Evolutionary conservation across 2,888 invertebrate species (phyloP).

Genomic region (Pollenia amentaria): DNA sequence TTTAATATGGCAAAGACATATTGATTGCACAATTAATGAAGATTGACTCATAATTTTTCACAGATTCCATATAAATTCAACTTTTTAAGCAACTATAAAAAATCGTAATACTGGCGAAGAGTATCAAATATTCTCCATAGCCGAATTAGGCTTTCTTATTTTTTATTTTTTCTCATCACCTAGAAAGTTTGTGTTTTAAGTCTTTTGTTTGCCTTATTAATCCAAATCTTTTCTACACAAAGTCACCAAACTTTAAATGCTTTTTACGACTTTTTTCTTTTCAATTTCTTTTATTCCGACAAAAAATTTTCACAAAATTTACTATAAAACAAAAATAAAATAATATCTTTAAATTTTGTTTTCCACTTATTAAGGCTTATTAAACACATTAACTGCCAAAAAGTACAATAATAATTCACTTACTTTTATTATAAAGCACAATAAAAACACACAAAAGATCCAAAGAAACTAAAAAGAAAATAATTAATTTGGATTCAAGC

Average conservation of each 20-base stretch:
- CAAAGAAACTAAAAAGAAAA: constrained; percentile 19
- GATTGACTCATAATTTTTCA: too few species aligned
- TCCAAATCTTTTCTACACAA: background rate
- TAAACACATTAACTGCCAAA: constrained; percentile 4
- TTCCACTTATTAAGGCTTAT: background rate
- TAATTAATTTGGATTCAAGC: constrained; percentile 42
- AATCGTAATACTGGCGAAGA: too few species aligned
- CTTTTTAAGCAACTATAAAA: too few species aligned
- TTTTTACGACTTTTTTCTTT: background rate
- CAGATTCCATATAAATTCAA: too few species aligned
- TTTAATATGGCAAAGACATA: too few species aligned
- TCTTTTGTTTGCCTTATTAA: constrained; percentile 15
- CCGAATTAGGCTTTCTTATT: background rate
- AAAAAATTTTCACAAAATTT: background rate
- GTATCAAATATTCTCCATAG: background rate
- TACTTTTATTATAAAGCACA: constrained; percentile 15
- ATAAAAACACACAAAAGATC: background rate
- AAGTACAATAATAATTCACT: constrained; percentile 16
- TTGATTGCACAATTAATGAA: too few species aligned
- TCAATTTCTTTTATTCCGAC: background rate
- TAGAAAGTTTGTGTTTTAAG: constrained; percentile 2
- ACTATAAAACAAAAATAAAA: background rate
- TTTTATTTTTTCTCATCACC: background rate
- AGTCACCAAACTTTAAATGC: background rate
- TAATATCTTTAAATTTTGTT: background rate